A percentile compares a stretch with the other conserved stretches of the same genome.
phyloP scores from a whole-genome alignment of 2,797 vertebrate genomes.

The Pogonophryne albipinna region DNA sequence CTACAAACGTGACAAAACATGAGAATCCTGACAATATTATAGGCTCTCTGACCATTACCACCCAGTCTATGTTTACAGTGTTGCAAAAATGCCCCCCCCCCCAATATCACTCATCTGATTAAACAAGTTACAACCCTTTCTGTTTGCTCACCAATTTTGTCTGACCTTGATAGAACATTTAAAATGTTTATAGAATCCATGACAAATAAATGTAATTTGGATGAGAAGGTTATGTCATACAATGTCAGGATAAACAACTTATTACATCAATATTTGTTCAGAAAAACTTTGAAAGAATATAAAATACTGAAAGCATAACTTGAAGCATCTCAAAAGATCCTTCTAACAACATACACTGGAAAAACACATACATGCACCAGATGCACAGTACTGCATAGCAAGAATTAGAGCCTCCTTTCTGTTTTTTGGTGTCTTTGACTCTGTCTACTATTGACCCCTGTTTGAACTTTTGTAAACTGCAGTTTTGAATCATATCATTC shows the following conservation, averaged over 20 bases:
- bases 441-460: neutral
- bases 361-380: neutral
- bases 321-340: neutral
- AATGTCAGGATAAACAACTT: neutral
- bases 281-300: neutral
- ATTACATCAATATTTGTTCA: neutral
- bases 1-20: too few species aligned
- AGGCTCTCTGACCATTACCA: neutral
- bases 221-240: neutral
- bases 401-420: neutral
- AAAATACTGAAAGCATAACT: neutral
- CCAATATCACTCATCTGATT: neutral
- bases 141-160: neutral
- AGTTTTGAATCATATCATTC: neutral
- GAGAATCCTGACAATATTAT: too few species aligned
- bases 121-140: neutral
- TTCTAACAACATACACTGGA: neutral
- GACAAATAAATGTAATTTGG: neutral
- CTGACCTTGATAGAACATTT: neutral
- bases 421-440: neutral
- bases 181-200: neutral
- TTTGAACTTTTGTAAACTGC: neutral
- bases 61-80: neutral
- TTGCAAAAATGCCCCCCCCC: neutral
- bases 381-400: neutral